These are phyloP conservation scores for Ophion ventricosus DNA, from an alignment of 2,888 invertebrate species.

Conservation along the genomic window DNA sequence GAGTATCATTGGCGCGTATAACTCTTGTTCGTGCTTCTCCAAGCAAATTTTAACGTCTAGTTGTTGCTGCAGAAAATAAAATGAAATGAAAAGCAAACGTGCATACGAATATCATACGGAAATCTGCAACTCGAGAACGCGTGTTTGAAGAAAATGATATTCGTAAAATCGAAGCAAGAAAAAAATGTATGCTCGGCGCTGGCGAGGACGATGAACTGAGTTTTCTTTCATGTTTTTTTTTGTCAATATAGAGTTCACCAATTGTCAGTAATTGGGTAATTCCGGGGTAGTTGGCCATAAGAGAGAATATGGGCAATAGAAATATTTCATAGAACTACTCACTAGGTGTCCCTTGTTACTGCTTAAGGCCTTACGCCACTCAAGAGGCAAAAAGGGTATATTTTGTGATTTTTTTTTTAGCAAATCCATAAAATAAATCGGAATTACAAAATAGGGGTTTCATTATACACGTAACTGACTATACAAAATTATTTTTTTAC, in stretches of 20 bases:
- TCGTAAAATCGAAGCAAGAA: neutral
- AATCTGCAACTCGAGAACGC: conserved; percentile 5
- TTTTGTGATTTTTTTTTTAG: too few species aligned
- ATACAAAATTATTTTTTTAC: too few species aligned
- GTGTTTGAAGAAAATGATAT: neutral
- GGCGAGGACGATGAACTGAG: neutral
- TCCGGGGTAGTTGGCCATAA: too few species aligned
- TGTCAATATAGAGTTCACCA: neutral
- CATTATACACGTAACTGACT: too few species aligned
- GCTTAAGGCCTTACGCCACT: too few species aligned
- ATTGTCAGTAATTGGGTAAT: neutral
- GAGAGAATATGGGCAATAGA: too few species aligned
- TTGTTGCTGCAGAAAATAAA: neutral
- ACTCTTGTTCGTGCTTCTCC: neutral
- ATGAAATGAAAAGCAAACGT: neutral
- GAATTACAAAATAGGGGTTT: too few species aligned
- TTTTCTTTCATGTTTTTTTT: neutral
- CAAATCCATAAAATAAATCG: too few species aligned
- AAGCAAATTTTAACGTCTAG: neutral
- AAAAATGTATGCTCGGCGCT: neutral
- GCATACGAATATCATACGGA: neutral
- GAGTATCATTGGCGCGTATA: neutral
- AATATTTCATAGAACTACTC: too few species aligned
- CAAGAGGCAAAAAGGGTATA: too few species aligned
- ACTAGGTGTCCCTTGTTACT: too few species aligned